Base-by-base conservation (phyloP, 2,113 vertebrate species). In the Suricata suricatta region DNA sequence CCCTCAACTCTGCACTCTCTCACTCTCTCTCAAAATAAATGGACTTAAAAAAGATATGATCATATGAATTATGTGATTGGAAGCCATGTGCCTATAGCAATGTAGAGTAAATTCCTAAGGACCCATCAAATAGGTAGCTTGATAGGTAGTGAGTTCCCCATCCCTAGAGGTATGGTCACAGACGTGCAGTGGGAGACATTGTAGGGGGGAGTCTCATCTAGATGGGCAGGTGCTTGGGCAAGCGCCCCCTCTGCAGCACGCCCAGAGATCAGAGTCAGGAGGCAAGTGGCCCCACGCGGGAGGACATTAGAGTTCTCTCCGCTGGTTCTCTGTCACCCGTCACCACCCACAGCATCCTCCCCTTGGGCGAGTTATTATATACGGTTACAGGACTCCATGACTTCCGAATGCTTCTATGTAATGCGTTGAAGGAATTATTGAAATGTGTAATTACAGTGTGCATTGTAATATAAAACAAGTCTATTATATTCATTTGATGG, bases 391-490 rank as follows among this genome's bases (percentile, higher is more conserved):
- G 91, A 74, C 91, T 91, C 95, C 96, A 95, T 95, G 96, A 83
- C 89, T 93, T 68, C 82, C 82, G 76, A 86, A 82, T 8, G 27
- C 91, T 41, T 89, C 85, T 50, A 0, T 93, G 96, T 85, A 72
- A 93, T 35, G 86, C 83, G 33, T 72, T 82, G 96, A 96, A 97
- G 90, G 93, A 92, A 95, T 98, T 98, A 95, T 89, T 97, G 98
- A 93, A 97, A 97, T 97, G 95, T 98, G 95, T 98, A 95, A 98
- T 98, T 98, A 97, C 95, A 96, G 85, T 89, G 91, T 95, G 98
- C 96, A 89, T 91, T 94, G 86, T 96, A 86, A 96, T 97, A 96
- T 97, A 96, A 96, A 98, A 96, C 95, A 95, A 95, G 93, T 95
- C 97, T 94, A 74, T 97, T 98, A 96, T 76, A 97, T 96, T 95